Base-by-base conservation (phyloP, 2,888 invertebrate species). In the Embidobia sp. region DNA sequence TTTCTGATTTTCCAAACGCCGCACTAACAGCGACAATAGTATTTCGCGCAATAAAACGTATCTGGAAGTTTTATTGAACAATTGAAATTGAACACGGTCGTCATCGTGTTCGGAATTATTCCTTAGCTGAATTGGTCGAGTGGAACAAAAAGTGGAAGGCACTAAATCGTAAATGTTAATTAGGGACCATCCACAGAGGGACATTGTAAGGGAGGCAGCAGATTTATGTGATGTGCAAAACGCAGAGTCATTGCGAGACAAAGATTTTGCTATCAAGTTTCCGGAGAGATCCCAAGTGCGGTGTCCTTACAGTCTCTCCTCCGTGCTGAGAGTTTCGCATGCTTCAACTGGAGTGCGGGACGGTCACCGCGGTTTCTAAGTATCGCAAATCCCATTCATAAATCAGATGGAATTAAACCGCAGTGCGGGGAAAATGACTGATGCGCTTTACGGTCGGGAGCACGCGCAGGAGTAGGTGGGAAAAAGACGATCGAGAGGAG, bases 331-430 rank as follows among this genome's bases (percentile, higher is more conserved):
- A 70, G 46, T 49, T 75, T 75, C 67, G 75, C 70, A 67, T 72
- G 72, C 57, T 67, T 72, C 78, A 78, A 70, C 29, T 37, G 29
- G 57, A 46, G 29, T 53, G 42, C 53, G 18, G 33, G 53, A 66
- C 72, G 72, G 75, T 72, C 75, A 75, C 57, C 64, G 70, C 33
- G 53, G 75, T 49, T 67, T 63, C 75, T 55, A 73, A 78, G 75
- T 73, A 76, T 64, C 55, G 48, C 72, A 42, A 78, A 78, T 78
- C 66, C 63, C 64, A 69, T 80, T 82, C 79, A 83, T 84, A 85
- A 83, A 85, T 83, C 83, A 83, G 80, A 61, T 40, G 74, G 82
- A 83, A 85, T 84, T 84, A 83, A 84, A 82, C 82, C 80, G 79
- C 81, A 82, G 72, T 80, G 83, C 82, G 79, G 79, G 73, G 66